Conservation (phyloP, 2,113 vertebrate genomes). For the Gopherus flavomarginatus region DNA sequence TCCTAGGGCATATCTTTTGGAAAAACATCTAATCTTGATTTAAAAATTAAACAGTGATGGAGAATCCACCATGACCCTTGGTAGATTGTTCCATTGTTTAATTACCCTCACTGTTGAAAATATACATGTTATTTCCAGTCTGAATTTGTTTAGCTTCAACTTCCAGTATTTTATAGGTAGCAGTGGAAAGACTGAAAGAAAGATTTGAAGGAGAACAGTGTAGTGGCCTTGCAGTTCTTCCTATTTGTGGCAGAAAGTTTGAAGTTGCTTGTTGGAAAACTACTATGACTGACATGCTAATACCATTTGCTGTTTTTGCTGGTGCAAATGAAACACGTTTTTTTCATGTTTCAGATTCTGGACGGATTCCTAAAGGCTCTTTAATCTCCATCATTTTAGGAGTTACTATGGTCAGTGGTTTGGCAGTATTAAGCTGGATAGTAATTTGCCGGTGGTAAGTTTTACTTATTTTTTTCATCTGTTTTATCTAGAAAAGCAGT, state of each 20-base stretch:
- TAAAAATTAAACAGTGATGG: too few relatives aligned
- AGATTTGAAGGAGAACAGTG: neutral
- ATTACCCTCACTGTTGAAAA: too few relatives aligned
- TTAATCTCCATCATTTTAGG: constrained; percentile 62
- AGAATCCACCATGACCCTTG: too few relatives aligned
- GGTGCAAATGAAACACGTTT: neutral
- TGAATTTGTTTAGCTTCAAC: too few relatives aligned
- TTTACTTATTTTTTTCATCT: neutral
- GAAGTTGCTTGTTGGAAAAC: neutral
- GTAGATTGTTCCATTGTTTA: too few relatives aligned
- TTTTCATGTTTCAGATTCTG: constrained; percentile 45
- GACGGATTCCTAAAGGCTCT: constrained; percentile 40
- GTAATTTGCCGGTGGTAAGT: constrained; percentile 55
- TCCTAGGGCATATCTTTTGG: too few relatives aligned
- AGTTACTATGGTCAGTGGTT: neutral
- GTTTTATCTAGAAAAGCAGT: neutral
- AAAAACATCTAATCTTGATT: too few relatives aligned
- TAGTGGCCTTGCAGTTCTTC: neutral
- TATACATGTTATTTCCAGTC: too few relatives aligned
- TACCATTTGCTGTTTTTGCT: neutral
- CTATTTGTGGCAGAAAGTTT: neutral
- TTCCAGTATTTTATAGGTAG: too few relatives aligned
- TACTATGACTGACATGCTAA: neutral
- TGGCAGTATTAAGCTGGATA: constrained; percentile 40
- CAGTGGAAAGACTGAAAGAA: too few relatives aligned